Base-by-base conservation (phyloP, 2,888 invertebrate species). In the Amphiduros pacificus region DNA sequence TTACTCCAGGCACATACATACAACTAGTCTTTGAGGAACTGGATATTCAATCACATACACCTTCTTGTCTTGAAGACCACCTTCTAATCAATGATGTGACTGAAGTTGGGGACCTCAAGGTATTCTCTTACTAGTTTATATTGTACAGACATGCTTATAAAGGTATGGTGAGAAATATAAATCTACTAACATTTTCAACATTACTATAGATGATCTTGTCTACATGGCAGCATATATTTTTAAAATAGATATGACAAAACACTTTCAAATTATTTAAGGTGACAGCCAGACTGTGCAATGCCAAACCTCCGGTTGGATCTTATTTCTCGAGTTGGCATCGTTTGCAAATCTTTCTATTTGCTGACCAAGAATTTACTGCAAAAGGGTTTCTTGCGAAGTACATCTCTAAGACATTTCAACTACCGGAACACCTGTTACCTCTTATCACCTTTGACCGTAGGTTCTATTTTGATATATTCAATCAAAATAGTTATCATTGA, bases 241-340 rank as follows among this genome's bases (percentile, higher is more conserved):
- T n/a, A n/a, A n/a, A n/a, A n/a, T n/a, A n/a, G n/a, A n/a, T n/a
- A n/a, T n/a, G n/a, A n/a, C n/a, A n/a, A n/a, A n/a, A n/a, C n/a
- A n/a, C n/a, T n/a, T n/a, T n/a, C n/a, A n/a, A n/a, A n/a, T n/a
- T n/a, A n/a, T n/a, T n/a, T n/a, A n/a, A n/a, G n/a, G n/a, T n/a
- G n/a, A n/a, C n/a, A n/a, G n/a, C n/a, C n/a, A n/a, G n/a, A n/a
- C n/a, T n/a, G n/a, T 44, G 44, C 62, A 74, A 74, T 44, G 62
- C 65, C 17, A 61, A 69, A 28, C 64, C 61, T 31, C 74, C 76
- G 6, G 68, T 69, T 9, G 44, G 48, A 24, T 63, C 71, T 48
- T 65, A 76, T 2, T 63, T 72, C 2, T 74, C 75, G 14, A 71
- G 73, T 57, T 73, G 74, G 73, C 76, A 76, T 36, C 51, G 66